Percentiles rank a stretch among this genome's conserved stretches.
Evolutionary conservation across 1,140 invertebrate genomes (phyloP).

Genomic region (Sipha flava): DNA sequence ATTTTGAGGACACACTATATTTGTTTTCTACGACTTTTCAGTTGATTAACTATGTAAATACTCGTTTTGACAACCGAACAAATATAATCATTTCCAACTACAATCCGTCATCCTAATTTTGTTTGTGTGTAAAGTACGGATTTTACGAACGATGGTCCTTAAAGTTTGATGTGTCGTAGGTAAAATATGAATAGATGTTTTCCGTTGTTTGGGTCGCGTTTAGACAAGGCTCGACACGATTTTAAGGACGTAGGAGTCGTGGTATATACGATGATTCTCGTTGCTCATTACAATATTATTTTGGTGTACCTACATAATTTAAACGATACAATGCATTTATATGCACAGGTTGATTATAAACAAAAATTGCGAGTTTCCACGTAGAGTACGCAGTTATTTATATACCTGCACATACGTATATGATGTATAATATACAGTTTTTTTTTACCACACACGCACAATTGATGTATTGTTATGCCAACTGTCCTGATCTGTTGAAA

Average conservation of each 20-base stretch:
- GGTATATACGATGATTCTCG: too few relatives aligned
- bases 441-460: not conserved
- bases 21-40: not conserved
- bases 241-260: not conserved
- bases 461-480: conserved; percentile 6
- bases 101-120: not conserved
- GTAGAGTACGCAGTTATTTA: not conserved
- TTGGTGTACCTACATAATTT: not conserved
- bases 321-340: not conserved
- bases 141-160: too few relatives aligned
- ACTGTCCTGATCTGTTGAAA: conserved; percentile 17
- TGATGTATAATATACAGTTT: too few relatives aligned
- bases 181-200: too few relatives aligned
- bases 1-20: not conserved
- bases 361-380: not conserved
- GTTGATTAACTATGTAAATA: not conserved
- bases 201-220: too few relatives aligned
- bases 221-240: not conserved
- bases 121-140: not conserved
- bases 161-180: too few relatives aligned
- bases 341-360: not conserved
- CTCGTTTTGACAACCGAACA: not conserved
- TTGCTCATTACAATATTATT: conserved; percentile 6
- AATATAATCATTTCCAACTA: too few relatives aligned
- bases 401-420: too few relatives aligned